Evolutionary conservation across 92 coral and sea anemone species (phyloP), one percentile per base, ranked within the genome.

Genomic region (Pocillopora grandis): DNA sequence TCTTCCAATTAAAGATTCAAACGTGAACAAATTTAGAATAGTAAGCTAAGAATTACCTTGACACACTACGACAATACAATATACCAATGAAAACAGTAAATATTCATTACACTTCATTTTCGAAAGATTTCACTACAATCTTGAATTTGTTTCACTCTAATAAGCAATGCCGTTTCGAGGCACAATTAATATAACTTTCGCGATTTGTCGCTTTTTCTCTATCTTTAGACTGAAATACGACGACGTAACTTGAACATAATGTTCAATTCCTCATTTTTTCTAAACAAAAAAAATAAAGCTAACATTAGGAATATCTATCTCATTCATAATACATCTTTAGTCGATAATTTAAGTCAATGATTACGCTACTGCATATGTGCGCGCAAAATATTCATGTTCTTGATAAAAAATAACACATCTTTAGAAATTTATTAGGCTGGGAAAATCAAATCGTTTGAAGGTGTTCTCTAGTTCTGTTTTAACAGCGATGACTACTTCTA

Each of bases 351-450:
- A 57, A 13, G 77, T 6, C 27, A 14, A 71, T 1, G 37, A 33
- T 81, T 59, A 18, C 71, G 33, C 8, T 68, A 67, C 67, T 76
- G 75, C n/a, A 66, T 59, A 81, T 14, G 21, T 37, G 23, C 14
- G 61, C 67, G 60, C 85, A 35, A 42, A 81, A 71, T 61, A 81
- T 72, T 72, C 56, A 59, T 56, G 20, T 18, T 65, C 62, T 23
- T 56, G 80, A 74, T 74, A 74, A 83, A 83, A 82, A 83, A 73
- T 72, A 48, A 52, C 73, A 63, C 73, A 73, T 73, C 74, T 74
- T 31, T 42, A 48, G 55, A 57, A 49, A 48, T 83, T 63, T 12
- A 62, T 83, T 83, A 74, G 86, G 64, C 80, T 73, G 86, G 86
- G 86, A 83, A 82, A 61, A 18, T 73, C 73, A 80, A 83, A 56